Evolutionary conservation across 2,888 invertebrate genomes (phyloP), one percentile per base, ranked within the genome.

Genomic region (Aradus depressus): DNA sequence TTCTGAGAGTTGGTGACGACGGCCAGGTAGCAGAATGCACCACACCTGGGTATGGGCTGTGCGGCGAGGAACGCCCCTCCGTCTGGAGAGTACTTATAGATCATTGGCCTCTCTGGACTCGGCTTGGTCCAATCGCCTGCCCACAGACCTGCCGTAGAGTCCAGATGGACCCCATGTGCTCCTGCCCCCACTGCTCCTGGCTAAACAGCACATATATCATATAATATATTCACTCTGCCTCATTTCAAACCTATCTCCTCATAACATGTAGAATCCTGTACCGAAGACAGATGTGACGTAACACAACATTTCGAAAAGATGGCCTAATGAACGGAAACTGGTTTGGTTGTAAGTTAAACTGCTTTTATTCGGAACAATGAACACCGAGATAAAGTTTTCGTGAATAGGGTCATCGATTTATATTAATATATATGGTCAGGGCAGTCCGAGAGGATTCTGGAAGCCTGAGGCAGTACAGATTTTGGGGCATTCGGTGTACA

Each of bases 21-120:
- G 4, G 75, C 74, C 42, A 75, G 64, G 60, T 75, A 75, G 61
- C 75, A 75, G 63, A 76, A 76, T 1, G 74, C 75, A 2, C 75
- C 75, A 61, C 73, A 73, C 56, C 73, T 66, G 2, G 75, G 75
- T 3, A 75, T 70, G 3, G 75, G 75, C 58, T 75, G 75, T 1
- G 72, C 68, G 1, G 74, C 71, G 39, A 75, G 63, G 63, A 76
- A 76, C 6, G 72, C 73, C 2, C 75, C 75, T 2, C 74, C 75
- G 61, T 76, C 75, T 2, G 75, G 75, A 1, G 74, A 74, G 50
- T 70, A 67, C 60, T 71, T 68, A 61, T 44, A 55, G 6, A 75
- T 60, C 61, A 73, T 65, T 1, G 75, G 68, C 57, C 64, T 65
- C 49, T 59, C 60, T 8, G 53, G 51, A 16, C 59, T 57, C 19